These are phyloP conservation scores for Calliphora vicina DNA, from an alignment of 1,140 invertebrate genomes.

Conservation along the genomic window DNA sequence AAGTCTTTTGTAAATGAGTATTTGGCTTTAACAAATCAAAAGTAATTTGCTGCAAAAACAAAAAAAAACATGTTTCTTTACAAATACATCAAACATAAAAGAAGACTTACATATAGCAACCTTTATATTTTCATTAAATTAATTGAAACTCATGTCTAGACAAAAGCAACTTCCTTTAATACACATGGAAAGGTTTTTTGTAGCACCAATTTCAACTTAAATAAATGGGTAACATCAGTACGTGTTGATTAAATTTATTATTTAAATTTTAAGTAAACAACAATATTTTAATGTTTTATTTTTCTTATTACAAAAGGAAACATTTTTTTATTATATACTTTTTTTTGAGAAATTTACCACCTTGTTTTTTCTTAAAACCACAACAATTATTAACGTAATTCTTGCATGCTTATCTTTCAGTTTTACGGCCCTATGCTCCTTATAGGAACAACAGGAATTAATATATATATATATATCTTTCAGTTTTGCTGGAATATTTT, in stretches of 20 bases:
- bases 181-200: not conserved
- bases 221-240: too few relatives aligned
- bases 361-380: not conserved
- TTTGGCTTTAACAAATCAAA: not conserved
- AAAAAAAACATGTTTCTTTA: too few relatives aligned
- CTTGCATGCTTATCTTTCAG: not conserved
- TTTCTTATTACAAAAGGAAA: not conserved
- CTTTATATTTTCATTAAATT: not conserved
- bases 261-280: not conserved
- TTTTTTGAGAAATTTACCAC: not conserved
- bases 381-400: not conserved
- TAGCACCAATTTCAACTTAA: not conserved
- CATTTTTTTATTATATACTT: not conserved
- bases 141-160: not conserved
- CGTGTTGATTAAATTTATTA: not conserved
- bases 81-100: too few relatives aligned
- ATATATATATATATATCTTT: too few relatives aligned
- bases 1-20: not conserved
- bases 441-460: too few relatives aligned
- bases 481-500: not conserved
- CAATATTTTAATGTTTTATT: not conserved
- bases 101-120: too few relatives aligned
- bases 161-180: not conserved
- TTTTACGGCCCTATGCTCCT: too few relatives aligned
- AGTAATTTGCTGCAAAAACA: not conserved